Evolutionary conservation across 2,113 vertebrate genomes (phyloP).

Genomic region (Myotis brandtii): DNA sequence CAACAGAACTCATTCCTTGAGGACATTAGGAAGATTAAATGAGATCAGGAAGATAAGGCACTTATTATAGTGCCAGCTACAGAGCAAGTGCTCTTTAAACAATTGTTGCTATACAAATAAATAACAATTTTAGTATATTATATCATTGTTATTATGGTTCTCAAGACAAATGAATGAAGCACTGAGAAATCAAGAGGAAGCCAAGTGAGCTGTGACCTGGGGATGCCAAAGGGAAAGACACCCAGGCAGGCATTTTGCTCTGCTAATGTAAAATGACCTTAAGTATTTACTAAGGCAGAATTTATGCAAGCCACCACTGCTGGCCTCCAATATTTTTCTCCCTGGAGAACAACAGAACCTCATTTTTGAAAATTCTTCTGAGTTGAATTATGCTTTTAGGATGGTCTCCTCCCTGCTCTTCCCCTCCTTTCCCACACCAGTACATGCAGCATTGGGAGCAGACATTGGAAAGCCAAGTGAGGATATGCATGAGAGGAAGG

Average conservation of each 20-base stretch:
- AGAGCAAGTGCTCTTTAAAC: neutral
- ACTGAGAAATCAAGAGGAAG: neutral
- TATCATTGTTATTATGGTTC: neutral
- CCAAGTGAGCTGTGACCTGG: neutral
- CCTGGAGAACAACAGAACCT: neutral
- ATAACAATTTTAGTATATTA: neutral
- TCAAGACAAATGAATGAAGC: neutral
- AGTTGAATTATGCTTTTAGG: neutral
- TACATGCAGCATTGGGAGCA: neutral
- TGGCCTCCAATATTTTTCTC: constrained; percentile 4
- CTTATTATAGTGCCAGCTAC: neutral
- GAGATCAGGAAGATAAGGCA: neutral
- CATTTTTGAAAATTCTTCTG: neutral
- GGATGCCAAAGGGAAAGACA: neutral
- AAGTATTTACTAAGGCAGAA: neutral
- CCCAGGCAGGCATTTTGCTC: neutral
- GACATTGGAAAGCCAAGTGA: neutral
- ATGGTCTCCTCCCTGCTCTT: neutral
- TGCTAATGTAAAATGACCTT: constrained; percentile 5
- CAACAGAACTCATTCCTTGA: neutral
- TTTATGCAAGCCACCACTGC: constrained; percentile 42
- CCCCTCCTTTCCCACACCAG: no score
- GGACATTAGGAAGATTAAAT: neutral
- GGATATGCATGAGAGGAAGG: neutral
- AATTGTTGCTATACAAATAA: neutral